Evolutionary conservation across 37 sponge, comb jelly and placozoan species (phyloP).

Genomic region (Oopsacas minuta): DNA sequence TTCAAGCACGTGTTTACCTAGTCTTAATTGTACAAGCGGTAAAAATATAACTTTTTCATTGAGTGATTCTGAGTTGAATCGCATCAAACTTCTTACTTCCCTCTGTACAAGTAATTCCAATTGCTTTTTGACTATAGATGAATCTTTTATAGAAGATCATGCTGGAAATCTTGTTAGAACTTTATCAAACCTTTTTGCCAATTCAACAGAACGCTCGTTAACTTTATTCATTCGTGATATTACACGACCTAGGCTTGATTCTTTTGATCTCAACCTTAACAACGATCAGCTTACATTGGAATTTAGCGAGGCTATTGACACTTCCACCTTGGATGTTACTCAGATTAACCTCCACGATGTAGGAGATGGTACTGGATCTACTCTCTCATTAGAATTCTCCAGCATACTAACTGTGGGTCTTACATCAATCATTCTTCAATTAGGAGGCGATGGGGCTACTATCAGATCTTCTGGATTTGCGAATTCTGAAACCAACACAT

Average conservation of each 20-base stretch:
- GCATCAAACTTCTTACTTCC: not conserved
- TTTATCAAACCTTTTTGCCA: not conserved
- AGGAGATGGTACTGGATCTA: not conserved
- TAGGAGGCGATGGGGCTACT: not conserved
- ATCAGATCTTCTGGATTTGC: constrained; percentile 11
- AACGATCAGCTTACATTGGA: constrained; percentile 38
- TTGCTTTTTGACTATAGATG: not conserved
- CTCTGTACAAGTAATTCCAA: not conserved
- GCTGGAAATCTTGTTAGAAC: constrained; percentile 27
- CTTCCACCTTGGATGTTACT: constrained; percentile 23
- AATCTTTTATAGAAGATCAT: constrained; percentile 34
- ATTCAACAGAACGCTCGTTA: constrained; percentile 1
- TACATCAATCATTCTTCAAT: not conserved
- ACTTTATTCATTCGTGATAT: constrained; percentile 28
- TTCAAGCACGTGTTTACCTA: not conserved
- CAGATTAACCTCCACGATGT: constrained; percentile 50
- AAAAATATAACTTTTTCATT: not conserved
- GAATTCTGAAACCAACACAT: not conserved
- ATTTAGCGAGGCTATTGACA: constrained; percentile 64
- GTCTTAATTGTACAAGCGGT: not conserved
- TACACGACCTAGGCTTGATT: constrained; percentile 32
- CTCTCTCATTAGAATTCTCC: not conserved
- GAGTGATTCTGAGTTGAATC: not conserved
- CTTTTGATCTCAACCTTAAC: constrained; percentile 46
- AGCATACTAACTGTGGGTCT: not conserved